These are phyloP conservation scores for Botrylloides violaceus DNA, from an alignment of 23 tunicate genomes.

Conservation along the genomic window DNA sequence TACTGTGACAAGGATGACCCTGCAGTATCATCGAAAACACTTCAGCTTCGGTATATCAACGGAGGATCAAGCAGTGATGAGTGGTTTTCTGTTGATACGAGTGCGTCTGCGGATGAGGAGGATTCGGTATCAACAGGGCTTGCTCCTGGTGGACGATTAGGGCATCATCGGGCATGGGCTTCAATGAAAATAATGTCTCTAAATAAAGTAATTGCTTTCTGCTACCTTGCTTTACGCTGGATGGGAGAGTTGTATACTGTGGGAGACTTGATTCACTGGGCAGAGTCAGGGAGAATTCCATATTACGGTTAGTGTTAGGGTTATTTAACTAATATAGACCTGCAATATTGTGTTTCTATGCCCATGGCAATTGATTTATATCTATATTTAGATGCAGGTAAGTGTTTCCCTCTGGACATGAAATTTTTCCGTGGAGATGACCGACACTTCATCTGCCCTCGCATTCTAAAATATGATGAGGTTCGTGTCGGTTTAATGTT, in stretches of 20 bases:
- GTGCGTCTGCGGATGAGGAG: neutral
- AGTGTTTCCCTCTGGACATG: neutral
- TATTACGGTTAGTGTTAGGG: slow-evolving; percentile 18
- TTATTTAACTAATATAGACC: neutral
- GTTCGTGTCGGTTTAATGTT: too few relatives aligned
- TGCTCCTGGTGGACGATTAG: neutral
- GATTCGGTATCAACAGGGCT: neutral
- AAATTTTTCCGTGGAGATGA: neutral
- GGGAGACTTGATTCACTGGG: slow-evolving; percentile 40
- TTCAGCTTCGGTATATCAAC: neutral
- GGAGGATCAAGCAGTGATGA: neutral
- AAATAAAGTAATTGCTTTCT: slow-evolving; percentile 18
- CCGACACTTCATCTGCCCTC: neutral
- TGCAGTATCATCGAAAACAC: neutral
- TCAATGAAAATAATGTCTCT: neutral
- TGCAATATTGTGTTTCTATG: too few relatives aligned
- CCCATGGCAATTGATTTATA: neutral
- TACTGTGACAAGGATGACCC: neutral
- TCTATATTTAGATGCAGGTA: slow-evolving; percentile 6
- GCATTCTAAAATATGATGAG: neutral
- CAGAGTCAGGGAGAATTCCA: slow-evolving; percentile 28
- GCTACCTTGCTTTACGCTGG: slow-evolving; percentile 38
- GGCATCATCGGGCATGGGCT: neutral
- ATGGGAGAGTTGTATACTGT: slow-evolving; percentile 31
- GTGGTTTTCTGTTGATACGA: slow-evolving; percentile 28